phyloP scores from a whole-genome alignment of 64 coral and sea anemone species.

The Pocillopora verrucosa region DNA sequence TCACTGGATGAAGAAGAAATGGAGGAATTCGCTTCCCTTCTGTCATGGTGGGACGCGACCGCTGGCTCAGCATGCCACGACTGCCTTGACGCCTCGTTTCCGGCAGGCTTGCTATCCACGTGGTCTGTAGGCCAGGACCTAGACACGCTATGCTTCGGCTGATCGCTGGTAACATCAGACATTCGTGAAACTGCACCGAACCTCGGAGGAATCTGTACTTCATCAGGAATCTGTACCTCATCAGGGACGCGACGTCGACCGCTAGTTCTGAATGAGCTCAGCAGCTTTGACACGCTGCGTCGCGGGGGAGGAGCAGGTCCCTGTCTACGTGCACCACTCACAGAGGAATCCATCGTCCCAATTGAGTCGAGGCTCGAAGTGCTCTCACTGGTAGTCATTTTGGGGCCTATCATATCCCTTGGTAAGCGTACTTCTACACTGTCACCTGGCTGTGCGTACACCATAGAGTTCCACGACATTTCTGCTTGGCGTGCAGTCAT shows the following conservation, averaged over 20 bases:
- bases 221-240: constrained; percentile 27
- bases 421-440: constrained; percentile 40
- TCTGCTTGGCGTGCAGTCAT: constrained; percentile 10
- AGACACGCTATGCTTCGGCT: constrained; percentile 64
- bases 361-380: constrained; percentile 86
- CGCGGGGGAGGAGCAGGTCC: constrained; percentile 81
- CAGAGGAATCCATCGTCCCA: constrained; percentile 56
- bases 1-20: constrained; percentile 21
- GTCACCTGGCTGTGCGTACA: constrained; percentile 6
- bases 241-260: constrained; percentile 27
- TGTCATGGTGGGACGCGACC: constrained; percentile 18
- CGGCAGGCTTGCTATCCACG: constrained; percentile 9
- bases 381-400: constrained; percentile 50
- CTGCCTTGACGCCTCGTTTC: constrained; percentile 51
- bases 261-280: constrained; percentile 76
- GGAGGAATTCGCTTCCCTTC: constrained; percentile 3
- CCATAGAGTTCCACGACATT: neutral
- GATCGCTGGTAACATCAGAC: constrained; percentile 16
- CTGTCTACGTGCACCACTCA: constrained; percentile 48
- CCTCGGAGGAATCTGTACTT: constrained; percentile 41
- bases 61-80: constrained; percentile 82
- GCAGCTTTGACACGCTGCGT: constrained; percentile 67
- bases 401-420: constrained; percentile 39
- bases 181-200: constrained; percentile 28
- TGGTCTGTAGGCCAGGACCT: constrained; percentile 78